Base-by-base conservation (phyloP, 35 echinoderm and acorn worm species). In the Nesometra sesokonis region DNA sequence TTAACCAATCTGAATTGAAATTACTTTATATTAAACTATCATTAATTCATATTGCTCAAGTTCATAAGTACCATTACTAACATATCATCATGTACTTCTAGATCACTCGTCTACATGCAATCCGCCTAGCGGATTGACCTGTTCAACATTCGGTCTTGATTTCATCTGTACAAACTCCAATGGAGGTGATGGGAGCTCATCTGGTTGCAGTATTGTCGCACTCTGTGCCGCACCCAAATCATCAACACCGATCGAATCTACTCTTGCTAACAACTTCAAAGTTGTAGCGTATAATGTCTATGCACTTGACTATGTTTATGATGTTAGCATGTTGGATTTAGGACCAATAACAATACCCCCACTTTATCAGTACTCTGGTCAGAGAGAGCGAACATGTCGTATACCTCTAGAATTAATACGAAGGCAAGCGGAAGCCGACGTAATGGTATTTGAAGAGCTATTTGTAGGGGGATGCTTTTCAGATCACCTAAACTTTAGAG, bases 401-500 rank as follows among this genome's bases (percentile, higher is more conserved):
- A 88, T 94, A 21, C 43, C 89, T 19, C 86, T 39, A 5, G 27
- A 91, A 30, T 36, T 94, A 5, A 82, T 94, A 21, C 29, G 47
- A 21, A 31, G 78, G 30, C 89, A 94, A 35, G 85, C 85, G 4
- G 80, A 94, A 35, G 43, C 89, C 8, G 93, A 94, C 19, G 93
- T 94, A 32, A 88, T 94, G 27, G 89, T 94, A 5, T 91, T 94
- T 77, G 88, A 94, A 32, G 93, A 94, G 33, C 87, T 88, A 11
- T 94, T 91, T 78, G 91, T 94, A 89, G 93, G 93, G 30, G 93
- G 93, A 36, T 94, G 89, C 37, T 94, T 94, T 36, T 47, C 89
- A 21, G 83, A 90, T 32, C 32, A 37, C 23, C 31, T 94, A n/a
- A 80, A 81, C 35, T 80, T 91, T 23, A 76, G 93, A 17, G 85